Base-by-base conservation (phyloP, 2,113 vertebrate genomes). In the Halichoerus grypus region DNA sequence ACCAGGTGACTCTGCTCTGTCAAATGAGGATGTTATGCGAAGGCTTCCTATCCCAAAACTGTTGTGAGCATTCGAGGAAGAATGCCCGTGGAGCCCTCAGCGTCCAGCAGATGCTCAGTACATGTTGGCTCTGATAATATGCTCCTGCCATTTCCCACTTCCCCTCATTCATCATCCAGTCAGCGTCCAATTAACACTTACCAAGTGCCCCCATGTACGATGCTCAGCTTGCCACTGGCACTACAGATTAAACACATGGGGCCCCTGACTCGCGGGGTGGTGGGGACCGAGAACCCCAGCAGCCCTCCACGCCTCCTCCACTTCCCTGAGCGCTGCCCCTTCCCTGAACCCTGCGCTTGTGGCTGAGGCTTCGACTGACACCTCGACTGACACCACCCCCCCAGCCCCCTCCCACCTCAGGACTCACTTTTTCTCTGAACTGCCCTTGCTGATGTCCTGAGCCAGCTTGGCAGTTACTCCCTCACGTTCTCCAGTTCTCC, bases 131-230 rank as follows among this genome's bases (percentile, higher is more conserved):
- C 67, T 71, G 36, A 80, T n/a, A 42, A 65, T 7, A 14, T 0
- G 51, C 6, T 18, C 24, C 5, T 12, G 65, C 13, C 16, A 24
- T 49, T 82, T 94, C 51, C n/a, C 6, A 42, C 26, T 28, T 31
- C 15, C 49, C 10, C 31, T 53, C 36, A 24, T 53, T 36, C 33
- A 49, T 59, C 18, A 55, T 77, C 22, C 57, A 42, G 49, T n/a
- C 26, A 33, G 26, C 15, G 3, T 15, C 53, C 53, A 80, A 8
- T 36, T 24, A 28, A 61, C 31, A 55, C 11, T 24, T 31, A 33
- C 11, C 28, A 42, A 26, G 49, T 15, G 33, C 33, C 28, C 49
- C 33, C 69, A 4, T 0, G 9, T 46, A 3, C 4, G 0, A 80
- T 10, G 21, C 4, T 31, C 51, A 76, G 39, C 49, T 9, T 22